Base-by-base conservation (phyloP, 2,888 invertebrate species). In the Ectemnius cavifrons region DNA sequence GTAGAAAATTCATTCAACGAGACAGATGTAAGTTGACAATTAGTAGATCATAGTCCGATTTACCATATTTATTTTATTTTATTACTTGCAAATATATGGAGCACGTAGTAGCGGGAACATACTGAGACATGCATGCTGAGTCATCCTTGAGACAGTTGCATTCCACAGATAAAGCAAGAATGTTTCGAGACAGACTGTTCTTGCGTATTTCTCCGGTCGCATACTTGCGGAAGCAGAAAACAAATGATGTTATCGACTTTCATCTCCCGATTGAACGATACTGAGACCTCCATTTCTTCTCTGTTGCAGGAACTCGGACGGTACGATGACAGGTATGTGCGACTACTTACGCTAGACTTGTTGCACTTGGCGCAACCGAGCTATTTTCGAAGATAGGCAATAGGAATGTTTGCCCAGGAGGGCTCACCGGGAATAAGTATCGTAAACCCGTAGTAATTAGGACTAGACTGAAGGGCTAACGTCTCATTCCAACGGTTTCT, bases 241-340 rank as follows among this genome's bases (percentile, higher is more conserved):
- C 23, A 23, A 23, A 23, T 23, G 23, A 1, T 11, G 11, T 37
- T 37, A 11, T 37, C 37, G 37, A 6, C 37, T 6, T 11, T 6
- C 37, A 37, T 37, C 11, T 37, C 8, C 37, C 8, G 37, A 37
- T 11, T 37, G 37, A 11, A 6, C 11, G 37, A 37, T 37, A 37
- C n/a, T 52, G 16, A 52, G 5, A 52, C 11, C 11, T 52, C 5
- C 52, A 52, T 52, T 52, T 60, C 82, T 61, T 73, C 82, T 69
- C 75, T 65, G 65, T 87, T 88, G 60, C 83, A 88, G 88, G 71
- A 85, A 83, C 78, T 73, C 86, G 66, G 85, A 82, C 61, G 75
- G 82, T 52, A 73, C 81, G 64, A 70, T 79, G 58, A 63, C 85
- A 77, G 88, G 88, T 88, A 84, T 47, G 8, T 37, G 8, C 37